Conservation (phyloP, 2,113 vertebrate genomes). For the Callospermophilus lateralis region DNA sequence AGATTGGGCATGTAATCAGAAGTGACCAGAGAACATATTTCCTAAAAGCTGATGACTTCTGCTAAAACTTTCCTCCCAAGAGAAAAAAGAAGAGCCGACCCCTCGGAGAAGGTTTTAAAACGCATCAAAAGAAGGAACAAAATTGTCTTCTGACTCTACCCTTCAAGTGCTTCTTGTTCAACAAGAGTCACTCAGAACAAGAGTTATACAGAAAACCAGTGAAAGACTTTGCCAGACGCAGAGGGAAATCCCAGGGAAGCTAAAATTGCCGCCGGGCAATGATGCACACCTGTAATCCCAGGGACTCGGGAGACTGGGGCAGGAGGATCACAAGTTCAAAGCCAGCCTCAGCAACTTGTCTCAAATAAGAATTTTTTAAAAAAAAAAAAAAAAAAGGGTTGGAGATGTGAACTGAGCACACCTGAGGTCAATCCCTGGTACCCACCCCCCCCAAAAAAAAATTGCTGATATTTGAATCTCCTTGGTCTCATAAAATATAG, state of each 20-base stretch:
- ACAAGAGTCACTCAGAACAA: not conserved
- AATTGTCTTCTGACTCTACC: not conserved
- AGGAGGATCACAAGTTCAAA: too few species aligned
- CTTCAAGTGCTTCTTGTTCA: not conserved
- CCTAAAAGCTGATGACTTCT: not conserved
- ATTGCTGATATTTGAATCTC: not conserved
- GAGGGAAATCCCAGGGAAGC: not conserved
- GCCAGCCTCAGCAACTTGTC: too few species aligned
- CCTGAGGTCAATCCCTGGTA: too few species aligned
- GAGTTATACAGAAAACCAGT: not conserved
- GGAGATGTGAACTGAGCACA: too few species aligned
- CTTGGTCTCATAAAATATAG: not conserved
- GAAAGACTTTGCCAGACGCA: not conserved
- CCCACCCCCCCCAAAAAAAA: too few species aligned
- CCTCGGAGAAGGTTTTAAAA: not conserved
- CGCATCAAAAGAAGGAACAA: not conserved
- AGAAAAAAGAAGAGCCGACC: not conserved
- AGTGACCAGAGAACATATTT: not conserved
- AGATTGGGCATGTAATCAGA: not conserved
- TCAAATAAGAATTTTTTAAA: too few species aligned
- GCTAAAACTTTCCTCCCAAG: not conserved
- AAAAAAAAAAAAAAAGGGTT: too few species aligned
- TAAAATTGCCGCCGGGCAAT: not conserved
- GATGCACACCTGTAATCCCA: too few species aligned
- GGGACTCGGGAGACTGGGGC: too few species aligned